Conservation (phyloP, 1,140 invertebrate species). For the Bradynema listronoti region DNA sequence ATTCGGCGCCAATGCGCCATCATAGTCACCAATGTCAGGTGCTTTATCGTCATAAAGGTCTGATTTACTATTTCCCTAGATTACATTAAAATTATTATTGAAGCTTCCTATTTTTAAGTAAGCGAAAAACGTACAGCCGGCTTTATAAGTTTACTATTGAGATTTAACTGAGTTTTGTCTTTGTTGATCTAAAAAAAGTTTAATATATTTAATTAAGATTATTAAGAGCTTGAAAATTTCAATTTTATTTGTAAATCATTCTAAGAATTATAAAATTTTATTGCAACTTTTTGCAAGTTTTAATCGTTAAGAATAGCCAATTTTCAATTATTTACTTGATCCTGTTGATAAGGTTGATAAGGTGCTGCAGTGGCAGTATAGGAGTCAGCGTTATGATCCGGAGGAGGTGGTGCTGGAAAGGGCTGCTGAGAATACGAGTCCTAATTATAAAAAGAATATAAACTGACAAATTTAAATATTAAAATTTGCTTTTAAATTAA, state of each 20-base stretch:
- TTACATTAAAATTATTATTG: not conserved
- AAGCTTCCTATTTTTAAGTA: too few relatives aligned
- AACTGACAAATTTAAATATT: not conserved
- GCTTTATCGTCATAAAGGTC: constrained; percentile 26
- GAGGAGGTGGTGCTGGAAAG: not conserved
- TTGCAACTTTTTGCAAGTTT: not conserved
- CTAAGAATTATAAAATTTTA: not conserved
- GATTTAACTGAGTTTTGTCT: not conserved
- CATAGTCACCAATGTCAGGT: constrained; percentile 24
- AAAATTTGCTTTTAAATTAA: too few relatives aligned
- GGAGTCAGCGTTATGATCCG: not conserved
- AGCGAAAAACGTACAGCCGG: too few relatives aligned
- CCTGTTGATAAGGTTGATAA: too few relatives aligned
- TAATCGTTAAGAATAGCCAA: not conserved
- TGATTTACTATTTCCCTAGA: constrained; percentile 8
- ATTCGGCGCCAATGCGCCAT: not conserved
- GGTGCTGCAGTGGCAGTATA: not conserved
- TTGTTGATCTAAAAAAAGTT: constrained; percentile 13
- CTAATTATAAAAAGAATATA: not conserved
- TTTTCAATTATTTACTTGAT: too few relatives aligned
- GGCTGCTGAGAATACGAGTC: not conserved
- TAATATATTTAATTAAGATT: not conserved
- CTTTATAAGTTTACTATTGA: constrained; percentile 1
- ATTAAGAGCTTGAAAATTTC: not conserved
- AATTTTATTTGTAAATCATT: constrained; percentile 11